Percentiles rank a stretch among this genome's conserved stretches.
Evolutionary conservation across 1,140 invertebrate species (phyloP).

Genomic region (Drosophila suzukii): DNA sequence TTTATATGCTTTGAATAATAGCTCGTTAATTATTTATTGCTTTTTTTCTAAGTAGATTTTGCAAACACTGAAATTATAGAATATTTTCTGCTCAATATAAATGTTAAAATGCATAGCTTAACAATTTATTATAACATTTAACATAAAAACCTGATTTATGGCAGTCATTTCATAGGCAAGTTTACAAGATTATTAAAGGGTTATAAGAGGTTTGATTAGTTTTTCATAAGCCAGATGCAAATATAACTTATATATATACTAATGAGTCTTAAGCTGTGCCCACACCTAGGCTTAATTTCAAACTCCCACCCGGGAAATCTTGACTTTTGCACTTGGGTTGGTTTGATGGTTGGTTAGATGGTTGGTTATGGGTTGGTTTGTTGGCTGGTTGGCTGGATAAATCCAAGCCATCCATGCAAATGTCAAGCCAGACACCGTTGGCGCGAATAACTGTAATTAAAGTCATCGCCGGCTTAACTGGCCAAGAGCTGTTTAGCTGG

Average conservation of each 20-base stretch:
- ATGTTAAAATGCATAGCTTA: neutral
- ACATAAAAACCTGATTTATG: slow-evolving; percentile 20
- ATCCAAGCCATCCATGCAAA: slow-evolving; percentile 56
- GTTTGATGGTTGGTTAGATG: slow-evolving; percentile 1
- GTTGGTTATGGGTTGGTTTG: slow-evolving; percentile 8
- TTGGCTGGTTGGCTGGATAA: slow-evolving; percentile 1
- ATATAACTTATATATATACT: slow-evolving; percentile 17
- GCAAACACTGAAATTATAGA: neutral
- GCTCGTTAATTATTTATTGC: neutral
- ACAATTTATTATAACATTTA: slow-evolving; percentile 8
- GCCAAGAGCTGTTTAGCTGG: slow-evolving; percentile 32
- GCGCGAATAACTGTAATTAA: slow-evolving; percentile 77
- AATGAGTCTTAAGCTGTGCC: slow-evolving; percentile 19
- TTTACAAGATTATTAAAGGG: slow-evolving; percentile 10
- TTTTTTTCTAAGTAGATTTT: neutral
- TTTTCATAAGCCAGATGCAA: slow-evolving; percentile 2
- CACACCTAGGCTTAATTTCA: slow-evolving; percentile 13
- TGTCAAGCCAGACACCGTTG: slow-evolving; percentile 61
- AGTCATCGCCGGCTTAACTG: slow-evolving; percentile 33
- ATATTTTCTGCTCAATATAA: neutral
- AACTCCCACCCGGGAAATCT: slow-evolving; percentile 35
- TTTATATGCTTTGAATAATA: neutral
- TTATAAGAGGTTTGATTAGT: slow-evolving; percentile 6
- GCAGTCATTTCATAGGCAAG: neutral
- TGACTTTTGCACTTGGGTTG: slow-evolving; percentile 48